These are phyloP conservation scores for Limanda limanda DNA, from an alignment of 2,113 vertebrate genomes.

Conservation along the genomic window DNA sequence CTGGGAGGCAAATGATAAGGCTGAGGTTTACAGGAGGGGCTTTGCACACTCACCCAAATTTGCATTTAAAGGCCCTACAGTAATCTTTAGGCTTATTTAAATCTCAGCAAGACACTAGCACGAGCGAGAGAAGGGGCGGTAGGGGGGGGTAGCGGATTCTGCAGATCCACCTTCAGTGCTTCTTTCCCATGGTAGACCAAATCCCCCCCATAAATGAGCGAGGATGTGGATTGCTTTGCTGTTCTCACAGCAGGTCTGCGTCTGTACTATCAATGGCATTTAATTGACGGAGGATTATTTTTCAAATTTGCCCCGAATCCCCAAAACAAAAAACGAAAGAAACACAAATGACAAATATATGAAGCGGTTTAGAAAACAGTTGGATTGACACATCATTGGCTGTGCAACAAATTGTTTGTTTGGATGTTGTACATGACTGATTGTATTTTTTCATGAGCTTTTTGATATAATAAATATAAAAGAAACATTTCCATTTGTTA, in stretches of 20 bases:
- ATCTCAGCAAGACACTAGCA: conserved; percentile 81
- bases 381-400: conserved; percentile 42
- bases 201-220: conserved; percentile 74
- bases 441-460: conserved; percentile 24
- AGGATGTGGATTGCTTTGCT: conserved; percentile 52
- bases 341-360: conserved; percentile 48
- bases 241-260: conserved; percentile 61
- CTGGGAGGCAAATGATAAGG: conserved; percentile 82
- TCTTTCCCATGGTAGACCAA: conserved; percentile 77
- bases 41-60: conserved; percentile 77
- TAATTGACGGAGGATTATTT: conserved; percentile 74
- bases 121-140: conserved; percentile 18
- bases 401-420: conserved; percentile 37
- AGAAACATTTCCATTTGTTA: conserved; percentile 50
- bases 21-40: conserved; percentile 77
- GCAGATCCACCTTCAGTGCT: conserved; percentile 73
- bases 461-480: conserved; percentile 53
- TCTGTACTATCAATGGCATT: conserved; percentile 75
- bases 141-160: conserved; percentile 29
- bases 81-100: conserved; percentile 84
- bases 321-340: conserved; percentile 51
- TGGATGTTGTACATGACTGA: conserved; percentile 48
- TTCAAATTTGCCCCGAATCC: neutral
- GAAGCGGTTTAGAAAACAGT: conserved; percentile 51
- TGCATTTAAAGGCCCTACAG: conserved; percentile 84